Evolutionary conservation across 2,797 vertebrate genomes (phyloP).

Genomic region (Catamblyrhynchus diadema): DNA sequence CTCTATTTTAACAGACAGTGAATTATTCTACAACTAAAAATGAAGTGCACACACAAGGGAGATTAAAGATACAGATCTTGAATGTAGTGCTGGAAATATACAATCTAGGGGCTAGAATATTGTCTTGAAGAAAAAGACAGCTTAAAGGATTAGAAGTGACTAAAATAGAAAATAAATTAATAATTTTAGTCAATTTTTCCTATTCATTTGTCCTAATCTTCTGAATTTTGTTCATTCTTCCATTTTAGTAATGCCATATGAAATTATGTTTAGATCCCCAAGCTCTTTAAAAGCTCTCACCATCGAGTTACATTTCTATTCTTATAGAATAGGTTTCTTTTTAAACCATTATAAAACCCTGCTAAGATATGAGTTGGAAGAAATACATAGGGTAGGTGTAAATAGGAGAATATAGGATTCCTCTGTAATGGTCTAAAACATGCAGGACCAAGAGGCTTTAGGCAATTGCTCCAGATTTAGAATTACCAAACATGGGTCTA

Average conservation of each 20-base stretch:
- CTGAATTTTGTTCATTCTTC: not conserved
- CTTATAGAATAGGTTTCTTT: not conserved
- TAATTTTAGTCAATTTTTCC: not conserved
- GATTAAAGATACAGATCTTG: not conserved
- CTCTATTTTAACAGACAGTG: not conserved
- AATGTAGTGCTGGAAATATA: not conserved
- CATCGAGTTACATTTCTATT: not conserved
- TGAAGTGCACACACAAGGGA: accelerated
- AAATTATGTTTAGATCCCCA: not conserved
- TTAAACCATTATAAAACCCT: not conserved
- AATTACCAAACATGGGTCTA: not conserved
- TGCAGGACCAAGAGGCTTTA: not conserved
- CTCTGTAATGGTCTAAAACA: not conserved
- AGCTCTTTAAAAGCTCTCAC: not conserved
- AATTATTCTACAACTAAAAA: not conserved
- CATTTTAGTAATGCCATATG: not conserved
- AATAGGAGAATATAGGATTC: not conserved
- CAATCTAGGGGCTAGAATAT: not conserved
- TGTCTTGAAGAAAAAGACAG: not conserved
- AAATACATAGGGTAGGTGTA: not conserved
- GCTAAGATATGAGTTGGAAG: not conserved
- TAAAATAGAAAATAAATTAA: not conserved
- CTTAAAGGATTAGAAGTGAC: not conserved
- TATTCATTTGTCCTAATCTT: not conserved
- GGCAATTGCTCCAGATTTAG: not conserved